Evolutionary conservation across 37 sponge, comb jelly and placozoan species (phyloP).

Genomic region (Dysidea cf. avara): DNA sequence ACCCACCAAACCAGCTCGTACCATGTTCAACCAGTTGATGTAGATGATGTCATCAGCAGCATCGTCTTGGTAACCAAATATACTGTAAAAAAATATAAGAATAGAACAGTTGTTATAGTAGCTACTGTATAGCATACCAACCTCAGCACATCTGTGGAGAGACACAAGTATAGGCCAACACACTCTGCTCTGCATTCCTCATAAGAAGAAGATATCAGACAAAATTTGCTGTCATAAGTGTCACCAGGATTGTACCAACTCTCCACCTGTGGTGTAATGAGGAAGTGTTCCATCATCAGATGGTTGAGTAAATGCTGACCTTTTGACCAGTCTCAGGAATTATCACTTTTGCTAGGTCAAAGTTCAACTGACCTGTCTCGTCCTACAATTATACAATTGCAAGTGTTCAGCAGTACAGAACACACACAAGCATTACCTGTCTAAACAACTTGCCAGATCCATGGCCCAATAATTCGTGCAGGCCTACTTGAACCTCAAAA

Average conservation of each 20-base stretch:
- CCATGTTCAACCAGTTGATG: constrained; percentile 93
- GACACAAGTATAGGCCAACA: constrained; percentile 89
- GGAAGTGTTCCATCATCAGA: background rate
- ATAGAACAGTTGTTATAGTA: background rate
- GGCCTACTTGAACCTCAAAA: constrained; percentile 93
- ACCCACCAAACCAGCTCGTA: constrained; percentile 77
- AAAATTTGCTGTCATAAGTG: constrained; percentile 80
- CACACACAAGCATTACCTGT: constrained; percentile 25
- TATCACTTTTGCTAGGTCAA: constrained; percentile 64
- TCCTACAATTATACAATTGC: constrained; percentile 37
- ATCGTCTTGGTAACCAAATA: constrained; percentile 81
- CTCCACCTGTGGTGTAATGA: constrained; percentile 36
- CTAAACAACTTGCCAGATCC: constrained; percentile 84
- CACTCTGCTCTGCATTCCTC: constrained; percentile 96
- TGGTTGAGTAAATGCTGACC: constrained; percentile 33
- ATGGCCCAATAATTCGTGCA: constrained; percentile 89
- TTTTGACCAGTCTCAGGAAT: constrained; percentile 75
- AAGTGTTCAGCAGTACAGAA: background rate
- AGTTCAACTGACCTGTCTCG: constrained; percentile 70
- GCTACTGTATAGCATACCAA: background rate
- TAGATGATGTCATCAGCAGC: constrained; percentile 74
- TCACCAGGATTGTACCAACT: constrained; percentile 83
- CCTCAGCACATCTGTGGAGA: constrained; percentile 72
- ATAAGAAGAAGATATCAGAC: constrained; percentile 69
- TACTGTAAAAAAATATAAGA: constrained; percentile 28